Conservation (phyloP, 1,140 invertebrate genomes). For the Sinella curviseta region DNA sequence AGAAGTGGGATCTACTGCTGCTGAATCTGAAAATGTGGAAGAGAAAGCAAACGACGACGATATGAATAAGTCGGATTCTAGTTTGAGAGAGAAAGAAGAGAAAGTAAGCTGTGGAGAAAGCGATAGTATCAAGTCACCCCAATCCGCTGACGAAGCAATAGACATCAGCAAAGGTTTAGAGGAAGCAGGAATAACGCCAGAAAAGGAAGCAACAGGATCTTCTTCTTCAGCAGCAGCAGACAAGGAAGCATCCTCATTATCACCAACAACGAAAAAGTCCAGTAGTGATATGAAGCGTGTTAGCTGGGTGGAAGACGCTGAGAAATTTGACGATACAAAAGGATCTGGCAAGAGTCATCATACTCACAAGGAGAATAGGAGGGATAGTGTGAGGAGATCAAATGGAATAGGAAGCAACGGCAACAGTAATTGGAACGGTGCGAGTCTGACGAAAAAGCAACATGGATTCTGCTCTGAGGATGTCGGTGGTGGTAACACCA, state of each 20-base stretch:
- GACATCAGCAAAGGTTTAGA: too few relatives aligned
- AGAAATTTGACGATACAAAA: not conserved
- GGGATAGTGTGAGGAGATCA: not conserved
- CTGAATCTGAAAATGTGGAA: too few relatives aligned
- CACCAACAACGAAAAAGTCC: not conserved
- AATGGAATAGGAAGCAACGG: not conserved
- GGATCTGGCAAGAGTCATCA: not conserved
- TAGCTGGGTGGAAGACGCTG: not conserved
- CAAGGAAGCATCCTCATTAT: not conserved
- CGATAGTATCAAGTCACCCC: not conserved
- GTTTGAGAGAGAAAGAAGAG: too few relatives aligned
- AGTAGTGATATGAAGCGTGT: conserved; percentile 8
- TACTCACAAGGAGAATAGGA: not conserved
- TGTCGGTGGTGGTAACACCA: too few relatives aligned
- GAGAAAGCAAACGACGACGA: too few relatives aligned
- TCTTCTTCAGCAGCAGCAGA: not conserved
- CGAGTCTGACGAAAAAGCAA: not conserved
- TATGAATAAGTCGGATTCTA: too few relatives aligned
- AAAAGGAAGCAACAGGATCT: not conserved
- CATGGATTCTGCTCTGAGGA: not conserved
- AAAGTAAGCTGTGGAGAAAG: not conserved
- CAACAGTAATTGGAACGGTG: too few relatives aligned
- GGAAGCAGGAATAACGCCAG: not conserved
- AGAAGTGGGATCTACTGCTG: too few relatives aligned
- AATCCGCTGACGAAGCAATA: too few relatives aligned